Base-by-base conservation (phyloP, 1,140 invertebrate genomes). In the Zaprionus davidi region DNA sequence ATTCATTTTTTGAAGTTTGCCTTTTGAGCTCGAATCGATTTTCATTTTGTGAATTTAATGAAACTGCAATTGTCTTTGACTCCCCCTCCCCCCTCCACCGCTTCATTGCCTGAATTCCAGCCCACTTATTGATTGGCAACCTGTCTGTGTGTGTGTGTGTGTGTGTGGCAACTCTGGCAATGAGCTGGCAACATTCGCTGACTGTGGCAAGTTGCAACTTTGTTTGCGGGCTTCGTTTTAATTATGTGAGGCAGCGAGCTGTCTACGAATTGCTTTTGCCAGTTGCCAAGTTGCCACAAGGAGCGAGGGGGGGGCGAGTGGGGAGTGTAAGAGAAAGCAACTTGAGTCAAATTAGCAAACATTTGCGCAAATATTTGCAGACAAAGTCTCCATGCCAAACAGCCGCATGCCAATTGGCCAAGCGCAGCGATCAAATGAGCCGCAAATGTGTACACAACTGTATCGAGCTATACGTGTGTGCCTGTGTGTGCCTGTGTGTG, bases 371-470 rank as follows among this genome's bases (percentile, higher is more conserved):
- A 87, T 87, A 87, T 87, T 87, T 84, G 68, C 78, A 63, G 75
- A 67, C 74, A 88, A 80, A 88, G 72, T 80, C 78, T 64, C 24
- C 31, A 49, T 58, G 64, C 69, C 81, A 87, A 87, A 31, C 28
- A 31, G 28, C 28, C 28, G 28, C 31, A 49, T 58, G 64, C 69
- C 81, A 87, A 87, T 87, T 86, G 83, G 69, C 80, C 80, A 88
- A 83, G 68, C 64, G 60, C 74, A 63, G 67, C 84, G 83, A 88
- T 88, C 83, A 86, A 86, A 86, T 86, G 83, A 86, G 84, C 84
- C 84, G 77, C 84, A 88, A 85, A 81, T 86, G 80, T 87, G 80
- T 80, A 82, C 79, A 87, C 82, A 86, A 66, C 17, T 76, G 67
- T 76, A 59, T 44, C 44, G 58, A 58, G 57, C 31, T 34, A 7